Conservation (phyloP, 2,113 vertebrate genomes). For the Oenanthe melanoleuca region DNA sequence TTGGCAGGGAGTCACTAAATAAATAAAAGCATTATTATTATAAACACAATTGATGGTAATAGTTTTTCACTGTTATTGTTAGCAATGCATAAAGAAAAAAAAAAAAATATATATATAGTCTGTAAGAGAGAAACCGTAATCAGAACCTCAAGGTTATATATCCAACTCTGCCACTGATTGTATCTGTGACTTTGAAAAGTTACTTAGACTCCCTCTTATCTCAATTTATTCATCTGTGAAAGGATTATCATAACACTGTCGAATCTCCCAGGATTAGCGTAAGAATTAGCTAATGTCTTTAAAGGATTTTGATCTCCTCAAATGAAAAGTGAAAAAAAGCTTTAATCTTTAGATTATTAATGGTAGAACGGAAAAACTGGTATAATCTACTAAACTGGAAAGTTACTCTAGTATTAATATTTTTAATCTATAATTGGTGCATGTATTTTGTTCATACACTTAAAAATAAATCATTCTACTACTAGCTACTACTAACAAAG, state of each 20-base stretch:
- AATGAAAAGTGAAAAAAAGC: slow-evolving; percentile 27
- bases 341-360: slow-evolving; percentile 56
- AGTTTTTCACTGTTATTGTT: slow-evolving; percentile 13
- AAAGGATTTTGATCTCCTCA: slow-evolving; percentile 51
- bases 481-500: neutral
- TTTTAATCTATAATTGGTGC: neutral
- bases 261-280: slow-evolving; percentile 55
- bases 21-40: slow-evolving; percentile 68
- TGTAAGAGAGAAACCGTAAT: neutral
- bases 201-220: slow-evolving; percentile 46
- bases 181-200: slow-evolving; percentile 58
- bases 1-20: slow-evolving; percentile 53
- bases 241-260: slow-evolving; percentile 61
- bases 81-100: neutral
- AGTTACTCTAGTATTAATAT: slow-evolving; percentile 5
- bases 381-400: slow-evolving; percentile 2
- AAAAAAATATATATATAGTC: neutral
- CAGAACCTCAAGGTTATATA: slow-evolving; percentile 42
- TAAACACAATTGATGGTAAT: slow-evolving; percentile 43
- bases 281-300: slow-evolving; percentile 59
- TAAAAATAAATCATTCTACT: neutral
- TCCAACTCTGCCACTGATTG: slow-evolving; percentile 24
- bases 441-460: neutral
- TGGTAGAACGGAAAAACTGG: neutral
- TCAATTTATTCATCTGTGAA: slow-evolving; percentile 64